Percentiles rank a stretch among this genome's conserved stretches.
Evolutionary conservation across 2,888 invertebrate species (phyloP).

Genomic region (Yponomeuta cagnagella): DNA sequence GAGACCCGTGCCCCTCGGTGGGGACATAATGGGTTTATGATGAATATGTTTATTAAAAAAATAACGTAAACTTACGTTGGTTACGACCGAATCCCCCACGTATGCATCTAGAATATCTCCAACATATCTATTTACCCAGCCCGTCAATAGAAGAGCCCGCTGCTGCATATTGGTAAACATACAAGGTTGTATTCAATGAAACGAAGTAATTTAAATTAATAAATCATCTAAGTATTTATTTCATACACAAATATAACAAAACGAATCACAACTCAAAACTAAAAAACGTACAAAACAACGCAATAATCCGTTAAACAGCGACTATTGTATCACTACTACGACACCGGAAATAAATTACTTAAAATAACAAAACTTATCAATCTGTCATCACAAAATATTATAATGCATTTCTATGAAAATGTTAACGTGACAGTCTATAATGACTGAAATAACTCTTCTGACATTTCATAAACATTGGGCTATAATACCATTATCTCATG

Average conservation of each 20-base stretch:
- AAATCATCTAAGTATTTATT: constrained; percentile 69
- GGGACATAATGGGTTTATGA: too few relatives aligned
- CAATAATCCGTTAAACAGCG: constrained; percentile 30
- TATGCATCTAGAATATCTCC: too few relatives aligned
- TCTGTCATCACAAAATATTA: neutral
- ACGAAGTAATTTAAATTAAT: constrained; percentile 24
- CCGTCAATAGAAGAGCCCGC: too few relatives aligned
- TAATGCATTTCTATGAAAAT: neutral
- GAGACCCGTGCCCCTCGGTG: too few relatives aligned
- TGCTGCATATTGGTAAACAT: neutral
- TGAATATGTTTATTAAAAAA: too few relatives aligned
- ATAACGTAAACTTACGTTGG: too few relatives aligned
- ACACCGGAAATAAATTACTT: constrained; percentile 44
- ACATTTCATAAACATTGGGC: too few relatives aligned
- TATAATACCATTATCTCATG: too few relatives aligned
- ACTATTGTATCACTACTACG: constrained; percentile 53
- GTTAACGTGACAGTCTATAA: too few relatives aligned
- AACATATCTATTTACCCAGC: too few relatives aligned
- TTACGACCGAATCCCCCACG: too few relatives aligned
- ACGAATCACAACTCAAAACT: constrained; percentile 47
- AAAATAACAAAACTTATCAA: constrained; percentile 17
- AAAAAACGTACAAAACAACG: constrained; percentile 61
- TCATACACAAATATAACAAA: constrained; percentile 63
- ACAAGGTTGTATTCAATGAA: constrained; percentile 24
- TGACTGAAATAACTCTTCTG: too few relatives aligned